Percentiles rank a stretch among this genome's conserved stretches.
phyloP scores from a whole-genome alignment of 1,140 invertebrate genomes.

The Drosophila simulans region DNA sequence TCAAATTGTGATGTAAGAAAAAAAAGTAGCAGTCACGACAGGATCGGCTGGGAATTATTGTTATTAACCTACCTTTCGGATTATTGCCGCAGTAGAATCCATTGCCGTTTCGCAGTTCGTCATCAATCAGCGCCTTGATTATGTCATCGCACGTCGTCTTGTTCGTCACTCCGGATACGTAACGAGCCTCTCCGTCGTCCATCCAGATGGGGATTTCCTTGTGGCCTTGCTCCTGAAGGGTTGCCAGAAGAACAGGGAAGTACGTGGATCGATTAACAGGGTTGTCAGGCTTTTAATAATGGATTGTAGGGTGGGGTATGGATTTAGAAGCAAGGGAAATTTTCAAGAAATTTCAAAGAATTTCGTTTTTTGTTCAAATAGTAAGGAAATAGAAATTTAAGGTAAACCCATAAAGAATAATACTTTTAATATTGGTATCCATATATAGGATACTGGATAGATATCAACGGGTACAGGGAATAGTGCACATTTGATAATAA shows the following conservation, averaged over 20 bases:
- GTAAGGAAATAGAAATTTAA: no score
- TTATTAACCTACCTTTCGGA: constrained; percentile 56
- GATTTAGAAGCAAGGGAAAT: no score
- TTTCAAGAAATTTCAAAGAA: no score
- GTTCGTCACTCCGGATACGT: constrained; percentile 81
- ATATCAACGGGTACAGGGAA: no score
- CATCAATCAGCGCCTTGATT: constrained; percentile 84
- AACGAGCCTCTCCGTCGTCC: constrained; percentile 73
- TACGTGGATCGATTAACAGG: background rate
- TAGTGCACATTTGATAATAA: no score
- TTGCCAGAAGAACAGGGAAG: background rate
- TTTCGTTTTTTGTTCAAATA: no score
- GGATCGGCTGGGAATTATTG: constrained; percentile 19
- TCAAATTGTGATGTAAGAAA: constrained; percentile 27
- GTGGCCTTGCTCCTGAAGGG: constrained; percentile 63
- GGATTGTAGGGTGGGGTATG: background rate
- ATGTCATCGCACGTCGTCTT: constrained; percentile 84
- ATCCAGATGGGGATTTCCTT: constrained; percentile 84
- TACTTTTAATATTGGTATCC: no score
- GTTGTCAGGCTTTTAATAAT: background rate
- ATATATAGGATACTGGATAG: no score
- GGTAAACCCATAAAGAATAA: no score
- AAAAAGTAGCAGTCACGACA: constrained; percentile 36
- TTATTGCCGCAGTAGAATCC: constrained; percentile 48
- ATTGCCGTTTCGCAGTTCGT: constrained; percentile 67